Evolutionary conservation across 2,113 vertebrate genomes (phyloP).

Genomic region (Leucoraja erinaceus): DNA sequence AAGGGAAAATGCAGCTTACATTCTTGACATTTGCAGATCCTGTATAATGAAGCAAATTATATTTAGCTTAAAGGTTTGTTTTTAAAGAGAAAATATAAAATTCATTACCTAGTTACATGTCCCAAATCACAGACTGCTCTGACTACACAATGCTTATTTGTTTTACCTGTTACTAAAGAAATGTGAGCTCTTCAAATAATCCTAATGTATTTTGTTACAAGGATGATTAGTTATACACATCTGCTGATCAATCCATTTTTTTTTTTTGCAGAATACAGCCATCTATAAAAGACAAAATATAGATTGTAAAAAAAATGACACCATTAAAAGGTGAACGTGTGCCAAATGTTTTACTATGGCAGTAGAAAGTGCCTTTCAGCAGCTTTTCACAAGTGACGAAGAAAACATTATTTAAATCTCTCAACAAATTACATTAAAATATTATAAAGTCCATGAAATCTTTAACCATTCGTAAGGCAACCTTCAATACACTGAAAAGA

Average conservation of each 20-base stretch:
- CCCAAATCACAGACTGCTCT: not conserved
- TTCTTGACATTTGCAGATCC: slow-evolving; percentile 22
- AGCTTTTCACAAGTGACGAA: slow-evolving; percentile 22
- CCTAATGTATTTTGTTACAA: not conserved
- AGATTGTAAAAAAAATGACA: slow-evolving; percentile 33
- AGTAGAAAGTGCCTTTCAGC: slow-evolving; percentile 36
- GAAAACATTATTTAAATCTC: slow-evolving; percentile 37
- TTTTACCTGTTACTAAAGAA: slow-evolving; percentile 12
- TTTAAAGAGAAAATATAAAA: slow-evolving; percentile 36
- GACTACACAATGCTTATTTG: slow-evolving; percentile 31
- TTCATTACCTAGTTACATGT: slow-evolving; percentile 15
- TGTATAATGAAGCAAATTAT: slow-evolving; percentile 30
- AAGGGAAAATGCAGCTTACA: not conserved
- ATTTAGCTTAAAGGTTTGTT: slow-evolving; percentile 35
- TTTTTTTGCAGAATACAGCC: slow-evolving; percentile 22
- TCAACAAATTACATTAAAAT: slow-evolving; percentile 34
- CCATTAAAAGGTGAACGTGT: slow-evolving; percentile 37
- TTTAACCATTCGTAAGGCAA: slow-evolving; percentile 19
- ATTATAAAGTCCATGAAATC: slow-evolving; percentile 30
- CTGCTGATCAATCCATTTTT: slow-evolving; percentile 32
- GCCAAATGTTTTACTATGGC: slow-evolving; percentile 29
- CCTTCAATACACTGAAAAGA: not conserved
- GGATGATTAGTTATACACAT: slow-evolving; percentile 9
- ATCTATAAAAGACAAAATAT: slow-evolving; percentile 37
- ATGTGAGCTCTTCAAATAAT: not conserved